These are phyloP conservation scores for Pseudomyrmex pallidus DNA, from an alignment of 1,140 invertebrate species.

Conservation along the genomic window DNA sequence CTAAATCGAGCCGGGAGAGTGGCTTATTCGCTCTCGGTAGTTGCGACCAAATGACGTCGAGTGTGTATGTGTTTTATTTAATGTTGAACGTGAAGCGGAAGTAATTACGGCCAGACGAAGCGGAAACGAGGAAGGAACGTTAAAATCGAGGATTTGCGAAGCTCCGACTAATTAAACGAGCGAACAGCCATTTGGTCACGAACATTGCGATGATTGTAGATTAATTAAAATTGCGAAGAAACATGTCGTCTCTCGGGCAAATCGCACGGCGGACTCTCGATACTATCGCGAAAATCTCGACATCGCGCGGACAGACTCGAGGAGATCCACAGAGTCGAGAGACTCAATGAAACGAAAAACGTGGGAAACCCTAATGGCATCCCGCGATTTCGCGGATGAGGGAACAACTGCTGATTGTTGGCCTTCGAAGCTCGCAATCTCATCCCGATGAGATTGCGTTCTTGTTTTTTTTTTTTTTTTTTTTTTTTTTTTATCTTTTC, in stretches of 20 bases:
- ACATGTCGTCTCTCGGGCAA: neutral
- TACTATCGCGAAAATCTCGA: constrained; percentile 11
- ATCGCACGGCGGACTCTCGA: neutral
- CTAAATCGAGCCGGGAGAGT: neutral
- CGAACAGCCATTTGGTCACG: constrained; percentile 1
- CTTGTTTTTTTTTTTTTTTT: neutral
- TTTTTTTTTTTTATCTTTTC: too few species aligned
- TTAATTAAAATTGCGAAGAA: constrained; percentile 45
- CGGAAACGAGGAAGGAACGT: constrained; percentile 31
- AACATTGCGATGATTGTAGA: constrained; percentile 59
- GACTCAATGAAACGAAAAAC: constrained; percentile 30
- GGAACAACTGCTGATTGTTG: constrained; percentile 28
- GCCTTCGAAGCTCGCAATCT: neutral
- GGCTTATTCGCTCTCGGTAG: constrained; percentile 19
- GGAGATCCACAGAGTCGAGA: too few species aligned
- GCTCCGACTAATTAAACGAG: constrained; percentile 43
- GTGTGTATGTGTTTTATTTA: constrained; percentile 57
- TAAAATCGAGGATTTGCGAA: constrained; percentile 26
- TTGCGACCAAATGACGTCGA: constrained; percentile 23
- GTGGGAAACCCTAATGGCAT: constrained; percentile 2
- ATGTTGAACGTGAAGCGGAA: constrained; percentile 47
- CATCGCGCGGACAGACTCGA: neutral
- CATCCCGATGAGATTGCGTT: neutral
- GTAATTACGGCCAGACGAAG: constrained; percentile 47
- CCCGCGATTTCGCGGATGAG: constrained; percentile 25